Conservation (phyloP, 1,140 invertebrate species). For the Frieseomelitta varia region DNA sequence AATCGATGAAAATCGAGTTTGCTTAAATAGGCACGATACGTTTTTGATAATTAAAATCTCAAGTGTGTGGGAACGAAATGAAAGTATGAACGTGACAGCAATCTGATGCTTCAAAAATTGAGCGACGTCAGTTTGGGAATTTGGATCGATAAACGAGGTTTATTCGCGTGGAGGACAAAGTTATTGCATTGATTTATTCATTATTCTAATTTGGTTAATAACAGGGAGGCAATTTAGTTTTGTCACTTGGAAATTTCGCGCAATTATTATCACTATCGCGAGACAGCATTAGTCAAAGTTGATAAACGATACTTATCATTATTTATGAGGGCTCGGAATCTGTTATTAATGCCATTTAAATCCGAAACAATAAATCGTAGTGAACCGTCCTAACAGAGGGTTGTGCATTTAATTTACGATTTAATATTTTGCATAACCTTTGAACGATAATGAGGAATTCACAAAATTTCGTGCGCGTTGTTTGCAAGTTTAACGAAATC, state of each 20-base stretch:
- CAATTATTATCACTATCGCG: neutral
- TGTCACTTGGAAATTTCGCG: neutral
- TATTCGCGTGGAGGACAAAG: neutral
- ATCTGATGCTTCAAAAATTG: neutral
- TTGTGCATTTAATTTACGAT: neutral
- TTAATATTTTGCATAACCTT: neutral
- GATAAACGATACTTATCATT: neutral
- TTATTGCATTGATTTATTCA: neutral
- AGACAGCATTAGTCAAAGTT: neutral
- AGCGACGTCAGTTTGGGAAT: neutral
- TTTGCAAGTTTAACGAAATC: neutral
- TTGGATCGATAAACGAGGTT: neutral
- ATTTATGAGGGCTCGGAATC: neutral
- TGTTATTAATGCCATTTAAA: constrained; percentile 22
- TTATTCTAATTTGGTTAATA: neutral
- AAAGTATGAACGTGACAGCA: neutral
- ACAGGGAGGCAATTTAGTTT: neutral
- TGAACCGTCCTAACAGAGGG: neutral
- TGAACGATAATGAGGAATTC: neutral
- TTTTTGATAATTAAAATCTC: neutral
- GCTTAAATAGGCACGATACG: neutral
- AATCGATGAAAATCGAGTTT: neutral
- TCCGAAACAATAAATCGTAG: constrained; percentile 9
- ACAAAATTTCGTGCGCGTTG: too few relatives aligned
- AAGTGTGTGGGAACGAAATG: neutral